These are phyloP conservation scores for Ceratotherium simum DNA, from an alignment of 2,113 vertebrate genomes.

Conservation along the genomic window DNA sequence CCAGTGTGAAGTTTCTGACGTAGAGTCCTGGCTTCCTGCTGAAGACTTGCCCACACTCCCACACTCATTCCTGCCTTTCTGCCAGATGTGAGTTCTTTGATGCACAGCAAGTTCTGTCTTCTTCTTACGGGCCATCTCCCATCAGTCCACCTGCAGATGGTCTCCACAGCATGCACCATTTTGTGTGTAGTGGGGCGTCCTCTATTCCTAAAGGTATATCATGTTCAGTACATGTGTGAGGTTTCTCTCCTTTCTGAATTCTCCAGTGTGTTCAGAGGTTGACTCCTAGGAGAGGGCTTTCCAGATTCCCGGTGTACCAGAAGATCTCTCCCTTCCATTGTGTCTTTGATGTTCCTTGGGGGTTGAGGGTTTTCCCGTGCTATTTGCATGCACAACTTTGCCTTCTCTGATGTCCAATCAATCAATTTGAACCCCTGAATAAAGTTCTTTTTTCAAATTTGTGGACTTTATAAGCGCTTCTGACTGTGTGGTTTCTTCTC, in stretches of 20 bases:
- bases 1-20: not conserved
- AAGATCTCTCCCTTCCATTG: not conserved
- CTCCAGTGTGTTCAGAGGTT: not conserved
- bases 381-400: not conserved
- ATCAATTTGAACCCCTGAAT: not conserved
- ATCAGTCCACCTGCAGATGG: not conserved
- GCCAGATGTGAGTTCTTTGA: not conserved
- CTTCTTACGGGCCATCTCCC: not conserved
- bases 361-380: not conserved
- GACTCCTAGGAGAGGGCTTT: not conserved
- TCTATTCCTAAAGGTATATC: not conserved
- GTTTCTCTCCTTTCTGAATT: not conserved
- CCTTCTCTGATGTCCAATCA: not conserved
- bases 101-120: not conserved
- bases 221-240: not conserved
- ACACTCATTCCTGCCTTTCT: not conserved
- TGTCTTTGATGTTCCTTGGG: not conserved
- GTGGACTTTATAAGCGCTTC: not conserved
- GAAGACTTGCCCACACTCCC: not conserved
- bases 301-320: not conserved
- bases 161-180: not conserved
- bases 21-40: not conserved
- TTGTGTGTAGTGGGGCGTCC: not conserved
- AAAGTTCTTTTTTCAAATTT: not conserved
- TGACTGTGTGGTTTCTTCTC: not conserved